These are phyloP conservation scores for Laodelphax striatellus DNA, from an alignment of 1,140 invertebrate species.

Conservation along the genomic window DNA sequence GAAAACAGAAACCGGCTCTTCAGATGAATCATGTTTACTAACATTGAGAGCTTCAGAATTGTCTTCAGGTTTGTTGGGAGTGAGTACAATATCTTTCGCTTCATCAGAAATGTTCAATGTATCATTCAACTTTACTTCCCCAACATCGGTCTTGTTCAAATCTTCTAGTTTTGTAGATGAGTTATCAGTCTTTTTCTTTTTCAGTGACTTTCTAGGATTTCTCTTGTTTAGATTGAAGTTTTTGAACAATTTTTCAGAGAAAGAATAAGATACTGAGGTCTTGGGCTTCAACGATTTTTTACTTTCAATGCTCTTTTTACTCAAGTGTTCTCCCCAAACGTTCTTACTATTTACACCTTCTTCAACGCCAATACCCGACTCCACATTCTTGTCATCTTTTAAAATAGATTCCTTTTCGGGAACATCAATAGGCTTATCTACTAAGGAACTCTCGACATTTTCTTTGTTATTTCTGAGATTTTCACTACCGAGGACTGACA, in stretches of 20 bases:
- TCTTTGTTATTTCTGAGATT: slow-evolving; percentile 22
- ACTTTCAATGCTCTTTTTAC: slow-evolving; percentile 28
- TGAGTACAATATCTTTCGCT: no score
- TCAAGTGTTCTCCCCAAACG: slow-evolving; percentile 47
- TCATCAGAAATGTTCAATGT: no score
- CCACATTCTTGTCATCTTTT: no score
- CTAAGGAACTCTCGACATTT: neutral
- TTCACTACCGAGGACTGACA: slow-evolving; percentile 19
- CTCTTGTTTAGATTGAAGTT: slow-evolving; percentile 52
- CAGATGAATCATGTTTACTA: neutral
- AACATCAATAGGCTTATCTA: no score
- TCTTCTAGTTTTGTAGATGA: no score
- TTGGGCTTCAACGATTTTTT: slow-evolving; percentile 25
- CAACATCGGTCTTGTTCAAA: no score
- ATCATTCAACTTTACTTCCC: no score
- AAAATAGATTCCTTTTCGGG: no score
- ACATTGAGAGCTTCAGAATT: no score
- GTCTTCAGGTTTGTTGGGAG: no score
- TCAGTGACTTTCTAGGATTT: slow-evolving; percentile 52
- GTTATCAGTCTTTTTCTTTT: slow-evolving; percentile 8
- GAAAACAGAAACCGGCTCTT: slow-evolving; percentile 14
- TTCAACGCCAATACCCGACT: no score
- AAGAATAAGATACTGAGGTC: slow-evolving; percentile 33
- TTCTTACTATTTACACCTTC: slow-evolving; percentile 28
- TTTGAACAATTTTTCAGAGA: slow-evolving; percentile 59